phyloP scores from a whole-genome alignment of 2,113 vertebrate genomes.

The Hydropotes inermis region DNA sequence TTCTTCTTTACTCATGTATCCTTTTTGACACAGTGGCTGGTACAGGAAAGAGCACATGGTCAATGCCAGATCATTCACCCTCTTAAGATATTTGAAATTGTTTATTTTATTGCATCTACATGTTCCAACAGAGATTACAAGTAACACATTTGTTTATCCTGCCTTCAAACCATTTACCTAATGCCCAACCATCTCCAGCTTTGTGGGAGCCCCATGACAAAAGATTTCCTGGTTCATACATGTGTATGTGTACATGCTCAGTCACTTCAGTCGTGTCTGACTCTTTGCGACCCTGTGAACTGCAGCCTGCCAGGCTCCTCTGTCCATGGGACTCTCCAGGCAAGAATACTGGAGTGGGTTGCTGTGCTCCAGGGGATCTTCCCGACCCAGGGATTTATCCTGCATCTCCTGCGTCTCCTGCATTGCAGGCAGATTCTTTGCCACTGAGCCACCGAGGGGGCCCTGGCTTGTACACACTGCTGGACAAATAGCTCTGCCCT shows the following conservation, averaged over 20 bases:
- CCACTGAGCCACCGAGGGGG: fast-evolving
- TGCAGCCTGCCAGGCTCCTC: not conserved
- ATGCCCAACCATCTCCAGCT: not conserved
- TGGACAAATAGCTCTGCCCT: not conserved
- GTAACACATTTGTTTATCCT: not conserved
- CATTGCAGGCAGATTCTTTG: not conserved
- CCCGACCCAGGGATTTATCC: not conserved
- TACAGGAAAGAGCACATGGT: not conserved
- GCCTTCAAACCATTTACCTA: not conserved
- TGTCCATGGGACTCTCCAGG: not conserved
- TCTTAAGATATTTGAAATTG: not conserved
- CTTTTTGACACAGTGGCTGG: not conserved
- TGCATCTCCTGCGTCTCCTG: not conserved
- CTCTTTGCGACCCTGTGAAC: not conserved
- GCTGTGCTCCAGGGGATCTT: not conserved
- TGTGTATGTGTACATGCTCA: not conserved
- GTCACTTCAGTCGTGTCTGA: fast-evolving
- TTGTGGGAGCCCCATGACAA: not conserved
- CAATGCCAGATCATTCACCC: not conserved
- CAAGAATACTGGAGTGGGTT: not conserved
- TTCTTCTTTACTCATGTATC: not conserved
- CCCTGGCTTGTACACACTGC: not conserved
- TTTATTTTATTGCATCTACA: not conserved
- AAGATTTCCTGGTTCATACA: not conserved
- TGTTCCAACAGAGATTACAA: not conserved